phyloP scores from a whole-genome alignment of 53 echinoderm and acorn worm genomes.

The Apostichopus leukothele region DNA sequence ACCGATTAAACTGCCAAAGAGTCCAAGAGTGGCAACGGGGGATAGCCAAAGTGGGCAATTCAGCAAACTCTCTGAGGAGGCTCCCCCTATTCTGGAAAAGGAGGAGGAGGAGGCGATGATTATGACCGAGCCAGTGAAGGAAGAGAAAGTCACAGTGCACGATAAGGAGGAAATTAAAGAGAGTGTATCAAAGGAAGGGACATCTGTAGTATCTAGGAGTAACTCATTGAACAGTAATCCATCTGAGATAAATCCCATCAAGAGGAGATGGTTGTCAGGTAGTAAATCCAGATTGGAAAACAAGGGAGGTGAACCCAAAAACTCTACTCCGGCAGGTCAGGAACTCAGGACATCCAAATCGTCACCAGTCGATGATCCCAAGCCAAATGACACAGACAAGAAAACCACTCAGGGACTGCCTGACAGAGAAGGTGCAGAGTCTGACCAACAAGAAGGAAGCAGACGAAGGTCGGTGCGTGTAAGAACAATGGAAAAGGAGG shows the following conservation, averaged over 20 bases:
- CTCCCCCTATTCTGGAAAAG: background rate
- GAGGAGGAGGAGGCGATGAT: background rate
- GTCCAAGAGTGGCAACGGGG: constrained; percentile 9
- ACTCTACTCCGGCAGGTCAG: background rate
- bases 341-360: background rate
- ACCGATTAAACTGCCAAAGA: constrained; percentile 11
- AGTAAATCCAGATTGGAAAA: background rate
- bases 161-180: background rate
- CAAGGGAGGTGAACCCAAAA: background rate
- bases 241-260: constrained; percentile 20
- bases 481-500: constrained; percentile 35
- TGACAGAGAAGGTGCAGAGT: background rate
- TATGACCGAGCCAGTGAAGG: background rate
- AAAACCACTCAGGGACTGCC: background rate
- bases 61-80: background rate
- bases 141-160: background rate
- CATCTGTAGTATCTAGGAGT: background rate
- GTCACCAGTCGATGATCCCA: background rate
- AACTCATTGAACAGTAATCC: constrained; percentile 16
- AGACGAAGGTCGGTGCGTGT: constrained; percentile 19
- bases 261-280: constrained; percentile 8
- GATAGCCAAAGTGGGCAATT: background rate
- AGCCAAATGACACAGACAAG: background rate
- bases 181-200: background rate
- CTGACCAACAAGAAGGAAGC: constrained; percentile 8